Evolutionary conservation across 2,888 invertebrate genomes (phyloP), one percentile per base, ranked within the genome.

Genomic region (Phaonia tiefii): DNA sequence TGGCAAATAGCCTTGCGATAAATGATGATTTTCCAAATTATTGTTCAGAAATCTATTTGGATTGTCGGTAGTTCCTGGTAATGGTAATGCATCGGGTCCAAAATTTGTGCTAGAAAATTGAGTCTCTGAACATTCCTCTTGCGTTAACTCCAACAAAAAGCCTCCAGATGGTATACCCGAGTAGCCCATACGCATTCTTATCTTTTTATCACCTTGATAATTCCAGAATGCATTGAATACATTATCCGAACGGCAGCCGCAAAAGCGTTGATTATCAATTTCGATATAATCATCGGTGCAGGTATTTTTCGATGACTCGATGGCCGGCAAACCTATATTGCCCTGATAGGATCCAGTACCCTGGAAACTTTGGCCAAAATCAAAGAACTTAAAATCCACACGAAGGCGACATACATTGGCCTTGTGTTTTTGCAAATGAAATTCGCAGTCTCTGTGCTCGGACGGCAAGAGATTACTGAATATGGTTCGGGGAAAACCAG

Each of bases 211-310:
- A 2, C 86, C 86, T n/a, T 88, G 83, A 2, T 82, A 85, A 1
- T 84, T 85, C 89, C 91, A 91, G 54, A 86, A 85, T 0, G 86
- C 83, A 8, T 85, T 87, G 65, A 85, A 86, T 1, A 87, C 83
- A 75, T 87, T 86, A 1, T 89, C 89, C 2, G 91, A 92, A 67
- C 91, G 91, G 84, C 93, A 94, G 0, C 93, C 93, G 84, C 93
- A 93, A 65, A 92, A 90, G 13, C 91, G 89, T 85, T 92, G 92
- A 0, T 92, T 92, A 84, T 93, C 93, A 42, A 94, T 90, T 86
- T 93, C 92, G 1, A 94, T 83, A 84, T 91, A 92, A 7, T 93
- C 93, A 13, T 91, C 89, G 0, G 85, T 85, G 80, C 93, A 93
- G 2, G 75, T 70, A 85, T 85, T 78, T 37, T 20, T 60, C 0